A percentile compares a stretch with the other conserved stretches of the same genome.
Evolutionary conservation across 2,888 invertebrate species (phyloP).

Genomic region (Volucella inanis): DNA sequence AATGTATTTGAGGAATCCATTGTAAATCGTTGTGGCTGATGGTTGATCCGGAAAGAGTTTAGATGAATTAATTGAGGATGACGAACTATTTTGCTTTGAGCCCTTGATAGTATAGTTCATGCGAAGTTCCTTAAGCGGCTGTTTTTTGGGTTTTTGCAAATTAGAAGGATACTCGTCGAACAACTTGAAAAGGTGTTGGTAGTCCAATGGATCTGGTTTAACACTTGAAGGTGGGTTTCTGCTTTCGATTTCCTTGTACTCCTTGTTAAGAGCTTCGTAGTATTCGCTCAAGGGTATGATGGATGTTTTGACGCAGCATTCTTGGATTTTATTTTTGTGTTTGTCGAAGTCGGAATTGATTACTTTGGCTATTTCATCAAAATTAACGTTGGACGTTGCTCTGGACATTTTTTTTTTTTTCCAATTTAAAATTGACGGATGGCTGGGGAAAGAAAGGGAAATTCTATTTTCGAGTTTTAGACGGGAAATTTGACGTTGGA

Average conservation of each 20-base stretch:
- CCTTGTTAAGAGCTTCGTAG: slow-evolving; percentile 76
- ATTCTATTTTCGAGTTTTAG: neutral
- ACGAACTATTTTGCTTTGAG: slow-evolving; percentile 54
- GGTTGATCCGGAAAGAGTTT: slow-evolving; percentile 71
- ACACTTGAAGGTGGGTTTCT: slow-evolving; percentile 74
- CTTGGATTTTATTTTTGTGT: slow-evolving; percentile 76
- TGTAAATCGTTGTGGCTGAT: slow-evolving; percentile 76
- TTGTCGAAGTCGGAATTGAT: slow-evolving; percentile 68
- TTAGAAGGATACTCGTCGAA: slow-evolving; percentile 80
- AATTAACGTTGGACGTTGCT: slow-evolving; percentile 50
- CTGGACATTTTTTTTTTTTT: slow-evolving; percentile 34
- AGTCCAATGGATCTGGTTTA: slow-evolving; percentile 76
- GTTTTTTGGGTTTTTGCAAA: slow-evolving; percentile 77
- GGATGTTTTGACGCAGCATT: slow-evolving; percentile 77
- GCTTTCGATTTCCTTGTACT: slow-evolving; percentile 75
- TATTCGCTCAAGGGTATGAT: slow-evolving; percentile 77
- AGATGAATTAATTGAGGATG: slow-evolving; percentile 57
- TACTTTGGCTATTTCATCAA: slow-evolving; percentile 72
- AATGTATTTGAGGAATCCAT: slow-evolving; percentile 78
- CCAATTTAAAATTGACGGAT: slow-evolving; percentile 21
- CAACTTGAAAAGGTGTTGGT: slow-evolving; percentile 78
- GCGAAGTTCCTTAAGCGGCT: slow-evolving; percentile 76
- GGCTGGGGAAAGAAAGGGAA: neutral
- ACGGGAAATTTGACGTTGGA: neutral
- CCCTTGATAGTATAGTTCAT: slow-evolving; percentile 75